Percentiles rank a stretch among this genome's conserved stretches.
phyloP scores from a whole-genome alignment of 1,140 invertebrate genomes.

The Drosophila obscura region DNA sequence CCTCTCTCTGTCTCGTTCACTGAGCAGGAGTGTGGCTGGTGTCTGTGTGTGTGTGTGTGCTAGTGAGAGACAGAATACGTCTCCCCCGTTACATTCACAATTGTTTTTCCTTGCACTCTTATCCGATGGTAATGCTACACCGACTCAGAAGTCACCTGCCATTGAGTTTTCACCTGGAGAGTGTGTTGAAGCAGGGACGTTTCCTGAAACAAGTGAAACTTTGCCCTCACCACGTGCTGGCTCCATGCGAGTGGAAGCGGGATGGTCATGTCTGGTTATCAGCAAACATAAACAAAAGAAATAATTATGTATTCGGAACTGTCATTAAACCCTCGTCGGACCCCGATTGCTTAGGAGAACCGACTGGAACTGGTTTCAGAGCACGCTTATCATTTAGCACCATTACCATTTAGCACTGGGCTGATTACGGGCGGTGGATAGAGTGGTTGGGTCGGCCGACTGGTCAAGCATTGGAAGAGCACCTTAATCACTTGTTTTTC shows the following conservation, averaged over 20 bases:
- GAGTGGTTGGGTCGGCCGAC: constrained; percentile 3
- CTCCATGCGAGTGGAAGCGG: constrained; percentile 21
- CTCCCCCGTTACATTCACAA: constrained; percentile 16
- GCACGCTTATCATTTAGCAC: constrained; percentile 55
- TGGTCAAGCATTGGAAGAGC: constrained; percentile 47
- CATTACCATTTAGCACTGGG: constrained; percentile 39
- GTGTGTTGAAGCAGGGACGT: neutral
- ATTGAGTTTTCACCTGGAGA: constrained; percentile 17
- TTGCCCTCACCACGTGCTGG: constrained; percentile 46
- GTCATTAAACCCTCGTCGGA: constrained; percentile 46
- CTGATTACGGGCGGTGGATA: constrained; percentile 38
- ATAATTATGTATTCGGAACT: constrained; percentile 43
- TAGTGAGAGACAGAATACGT: constrained; percentile 5
- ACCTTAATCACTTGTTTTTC: constrained; percentile 36
- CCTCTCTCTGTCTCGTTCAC: constrained; percentile 1
- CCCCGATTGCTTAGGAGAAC: constrained; percentile 49
- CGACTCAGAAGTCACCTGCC: constrained; percentile 21
- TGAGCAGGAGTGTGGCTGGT: no score
- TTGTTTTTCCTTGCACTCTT: constrained; percentile 11
- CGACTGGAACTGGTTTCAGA: constrained; percentile 52
- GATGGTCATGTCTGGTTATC: constrained; percentile 45
- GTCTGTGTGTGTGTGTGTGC: constrained; percentile 1
- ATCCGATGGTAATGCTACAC: neutral
- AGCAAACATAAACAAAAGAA: constrained; percentile 37
- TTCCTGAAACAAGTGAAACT: constrained; percentile 33